Evolutionary conservation across 1,140 invertebrate genomes (phyloP), one percentile per base, ranked within the genome.

Genomic region (Drosophila carrolli): DNA sequence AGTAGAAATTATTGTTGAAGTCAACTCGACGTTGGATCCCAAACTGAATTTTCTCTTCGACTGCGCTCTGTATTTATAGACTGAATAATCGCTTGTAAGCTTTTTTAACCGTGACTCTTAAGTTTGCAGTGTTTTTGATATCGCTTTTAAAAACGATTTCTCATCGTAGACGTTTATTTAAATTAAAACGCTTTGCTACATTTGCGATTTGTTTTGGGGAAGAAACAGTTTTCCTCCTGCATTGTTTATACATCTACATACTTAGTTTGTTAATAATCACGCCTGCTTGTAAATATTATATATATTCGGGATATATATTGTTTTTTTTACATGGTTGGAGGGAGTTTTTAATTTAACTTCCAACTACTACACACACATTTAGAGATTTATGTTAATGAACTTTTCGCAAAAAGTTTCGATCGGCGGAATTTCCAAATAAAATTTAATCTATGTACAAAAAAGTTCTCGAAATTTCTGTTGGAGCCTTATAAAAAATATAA

Each of bases 301-400:
- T 67, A 55, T 48, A 40, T 40, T 10, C 16, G 6, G 9, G 47
- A 60, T 76, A 41, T 41, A 72, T 63, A 40, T 65, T 55, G 48
- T 47, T 59, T 47, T 63, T 47, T 82, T 47, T 76, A 75, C 57
- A 74, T 80, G 57, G 67, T 63, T 61, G 38, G 70, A 70, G 75
- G 61, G 58, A 78, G 56, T 60, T 81, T 51, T 86, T 76, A 86
- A 76, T 89, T 72, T 62, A 81, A 77, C 60, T 77, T 46, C 51
- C 77, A 89, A 75, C 84, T 84, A 75, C 75, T 76, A 75, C 72
- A 84, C 82, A 81, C 59, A 88, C 84, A 88, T 89, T 67, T 70
- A 89, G 80, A 89, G 86, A 75, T 71, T 58, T 54, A 50, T 44
- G 44, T 76, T 61, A 29, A 16, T 55, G 29, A 38, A 71, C 70